Evolutionary conservation across 2,888 invertebrate species (phyloP).

Genomic region (Hesperia comma): DNA sequence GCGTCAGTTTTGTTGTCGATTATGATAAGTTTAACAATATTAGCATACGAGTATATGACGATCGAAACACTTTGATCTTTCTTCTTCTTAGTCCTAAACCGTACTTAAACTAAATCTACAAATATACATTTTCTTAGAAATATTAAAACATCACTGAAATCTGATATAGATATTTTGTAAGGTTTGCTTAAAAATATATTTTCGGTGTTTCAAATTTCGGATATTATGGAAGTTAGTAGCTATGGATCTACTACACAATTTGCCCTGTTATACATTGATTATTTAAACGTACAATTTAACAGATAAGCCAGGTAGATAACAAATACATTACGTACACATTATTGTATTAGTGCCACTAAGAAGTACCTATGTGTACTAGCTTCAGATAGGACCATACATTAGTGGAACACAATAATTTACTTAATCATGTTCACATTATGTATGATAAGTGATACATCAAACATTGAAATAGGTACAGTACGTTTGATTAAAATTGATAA

Average conservation of each 20-base stretch:
- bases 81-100: no score
- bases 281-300: neutral
- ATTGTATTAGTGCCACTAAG: constrained; percentile 4
- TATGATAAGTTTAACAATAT: no score
- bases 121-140: no score
- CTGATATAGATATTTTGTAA: no score
- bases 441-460: constrained; percentile 5
- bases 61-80: no score
- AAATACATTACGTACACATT: neutral
- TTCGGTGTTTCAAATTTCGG: no score
- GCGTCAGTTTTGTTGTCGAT: no score
- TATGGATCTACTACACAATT: neutral
- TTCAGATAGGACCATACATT: constrained; percentile 11
- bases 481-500: neutral
- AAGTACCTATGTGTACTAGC: neutral
- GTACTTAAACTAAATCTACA: no score
- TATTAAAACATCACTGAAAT: no score
- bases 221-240: neutral
- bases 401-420: constrained; percentile 3
- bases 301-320: constrained; percentile 7
- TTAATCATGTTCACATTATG: constrained; percentile 8
- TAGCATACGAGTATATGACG: no score
- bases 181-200: no score
- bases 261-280: neutral
- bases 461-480: neutral